Evolutionary conservation across 1,140 invertebrate species (phyloP).

Genomic region (Cyrtorhinus lividipennis): DNA sequence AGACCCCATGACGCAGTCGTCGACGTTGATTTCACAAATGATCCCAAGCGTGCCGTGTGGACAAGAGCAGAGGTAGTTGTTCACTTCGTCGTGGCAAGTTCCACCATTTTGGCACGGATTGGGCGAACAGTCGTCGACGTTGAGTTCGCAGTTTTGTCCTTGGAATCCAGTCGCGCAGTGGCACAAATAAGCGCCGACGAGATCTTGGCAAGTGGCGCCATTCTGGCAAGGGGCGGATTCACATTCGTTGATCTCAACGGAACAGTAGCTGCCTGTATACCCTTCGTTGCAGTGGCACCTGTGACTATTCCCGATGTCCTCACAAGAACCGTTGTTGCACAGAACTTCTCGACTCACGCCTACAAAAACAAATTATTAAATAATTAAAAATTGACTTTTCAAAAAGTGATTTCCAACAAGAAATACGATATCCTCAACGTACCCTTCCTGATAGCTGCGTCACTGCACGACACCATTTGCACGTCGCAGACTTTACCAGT

Average conservation of each 20-base stretch:
- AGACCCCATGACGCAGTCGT: constrained; percentile 73
- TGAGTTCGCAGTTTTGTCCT: constrained; percentile 84
- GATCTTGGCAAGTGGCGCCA: constrained; percentile 69
- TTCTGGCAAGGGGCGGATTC: constrained; percentile 80
- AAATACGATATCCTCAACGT: too few species aligned
- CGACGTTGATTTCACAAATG: constrained; percentile 77
- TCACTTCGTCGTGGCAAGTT: constrained; percentile 76
- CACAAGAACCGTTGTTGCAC: constrained; percentile 83
- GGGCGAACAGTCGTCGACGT: constrained; percentile 79
- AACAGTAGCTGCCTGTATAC: constrained; percentile 81
- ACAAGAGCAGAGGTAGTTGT: constrained; percentile 79
- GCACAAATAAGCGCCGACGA: constrained; percentile 72
- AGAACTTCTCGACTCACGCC: constrained; percentile 54
- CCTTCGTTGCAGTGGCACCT: constrained; percentile 72
- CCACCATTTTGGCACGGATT: constrained; percentile 87
- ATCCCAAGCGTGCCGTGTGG: constrained; percentile 72
- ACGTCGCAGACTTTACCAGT: constrained; percentile 88
- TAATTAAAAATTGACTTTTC: too few species aligned
- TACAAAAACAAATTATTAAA: too few species aligned
- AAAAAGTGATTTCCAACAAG: too few species aligned
- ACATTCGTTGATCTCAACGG: constrained; percentile 77
- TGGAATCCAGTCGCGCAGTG: constrained; percentile 78
- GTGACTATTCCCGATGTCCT: constrained; percentile 81
- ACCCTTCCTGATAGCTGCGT: constrained; percentile 70
- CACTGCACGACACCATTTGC: constrained; percentile 81